Base-by-base conservation (phyloP, 2,888 invertebrate species). In the Mechanitis messenoides region DNA sequence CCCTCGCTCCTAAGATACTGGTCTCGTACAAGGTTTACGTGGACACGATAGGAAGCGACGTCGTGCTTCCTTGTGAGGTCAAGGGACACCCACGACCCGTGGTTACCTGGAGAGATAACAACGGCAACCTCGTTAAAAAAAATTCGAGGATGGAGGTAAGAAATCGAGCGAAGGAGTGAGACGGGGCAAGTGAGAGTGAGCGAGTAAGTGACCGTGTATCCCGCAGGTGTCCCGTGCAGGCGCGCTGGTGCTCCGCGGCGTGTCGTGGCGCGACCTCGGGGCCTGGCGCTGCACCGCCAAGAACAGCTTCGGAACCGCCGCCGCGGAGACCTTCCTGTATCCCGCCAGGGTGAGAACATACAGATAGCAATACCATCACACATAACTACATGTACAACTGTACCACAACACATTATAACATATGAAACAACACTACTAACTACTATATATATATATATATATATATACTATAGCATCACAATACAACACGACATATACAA, bases 191-290 rank as follows among this genome's bases (percentile, higher is more conserved):
- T 20, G 20, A 20, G 20, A 28, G 28, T 20, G n/a, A 47, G 5
- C 6, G 2, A n/a, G 6, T n/a, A 2, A 20, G 6, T 20, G n/a
- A 20, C 6, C 6, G 6, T 6, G n/a, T 3, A 2, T 33, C 12
- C 28, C 4, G 1, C 77, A 92, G 92, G 86, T 93, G 38, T 86
- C 95, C 6, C 91, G 92, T 7, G 94, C 93, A 60, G 97, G 97
- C 3, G 95, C 95, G 78, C 87, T 98, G 57, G 83, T 67, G 86
- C 92, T 2, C 85, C 92, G 2, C 91, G 97, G 4, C 90, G 91
- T 50, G 3, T 28, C 11, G 57, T 97, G 96, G 96, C 85, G 89
- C 33, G 95, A 96, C 72, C 96, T 97, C 96, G 97, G 96, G 28
- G 92, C 91, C 53, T 97, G 94, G 85, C 92, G 88, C 35, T 98